phyloP scores from a whole-genome alignment of 1,140 invertebrate species.

The Tenebrio molitor region DNA sequence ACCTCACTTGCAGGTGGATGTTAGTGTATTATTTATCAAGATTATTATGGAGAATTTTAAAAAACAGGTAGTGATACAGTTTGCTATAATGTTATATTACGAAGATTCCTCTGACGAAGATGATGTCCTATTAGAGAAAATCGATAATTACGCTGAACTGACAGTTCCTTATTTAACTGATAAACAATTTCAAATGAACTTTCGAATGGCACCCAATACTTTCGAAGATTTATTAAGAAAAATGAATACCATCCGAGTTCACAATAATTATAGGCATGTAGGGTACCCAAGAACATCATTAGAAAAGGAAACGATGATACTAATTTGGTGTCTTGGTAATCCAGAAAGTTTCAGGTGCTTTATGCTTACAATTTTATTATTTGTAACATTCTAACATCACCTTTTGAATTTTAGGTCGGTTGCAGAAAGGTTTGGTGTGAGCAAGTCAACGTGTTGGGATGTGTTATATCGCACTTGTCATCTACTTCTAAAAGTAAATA shows the following conservation, averaged over 20 bases:
- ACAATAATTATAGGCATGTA: not conserved
- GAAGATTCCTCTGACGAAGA: too few species aligned
- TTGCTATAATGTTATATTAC: too few species aligned
- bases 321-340: conserved; percentile 42
- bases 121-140: too few species aligned
- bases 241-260: not conserved
- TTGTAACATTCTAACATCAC: too few species aligned
- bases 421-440: conserved; percentile 39
- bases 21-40: too few species aligned
- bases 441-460: conserved; percentile 46
- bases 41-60: too few species aligned
- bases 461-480: conserved; percentile 37
- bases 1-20: too few species aligned
- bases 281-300: conserved; percentile 2
- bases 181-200: conserved; percentile 3
- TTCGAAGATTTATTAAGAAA: conserved; percentile 36
- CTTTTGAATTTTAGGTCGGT: conserved; percentile 37
- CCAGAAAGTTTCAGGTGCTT: conserved; percentile 40
- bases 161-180: not conserved
- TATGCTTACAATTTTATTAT: too few species aligned
- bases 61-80: too few species aligned
- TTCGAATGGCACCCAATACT: conserved; percentile 3
- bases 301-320: not conserved
- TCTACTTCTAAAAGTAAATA: conserved; percentile 37
- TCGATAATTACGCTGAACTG: not conserved